Percentiles rank a stretch among this genome's conserved stretches.
Conservation (phyloP, 2,888 invertebrate genomes). For the Amphipoea lucens region DNA sequence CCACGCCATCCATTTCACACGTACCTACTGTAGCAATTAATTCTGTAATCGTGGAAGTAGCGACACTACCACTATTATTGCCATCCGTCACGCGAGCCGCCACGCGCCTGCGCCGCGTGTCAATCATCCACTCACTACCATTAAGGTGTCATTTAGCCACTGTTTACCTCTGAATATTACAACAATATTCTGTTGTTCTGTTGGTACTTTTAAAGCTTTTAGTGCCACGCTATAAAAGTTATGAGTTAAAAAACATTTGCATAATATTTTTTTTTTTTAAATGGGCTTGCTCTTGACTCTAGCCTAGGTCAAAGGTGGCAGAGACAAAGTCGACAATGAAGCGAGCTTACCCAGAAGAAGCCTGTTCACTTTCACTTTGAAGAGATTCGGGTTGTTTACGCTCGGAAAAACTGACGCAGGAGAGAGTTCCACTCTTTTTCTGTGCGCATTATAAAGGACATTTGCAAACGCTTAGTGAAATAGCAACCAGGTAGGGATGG, state of each 20-base stretch:
- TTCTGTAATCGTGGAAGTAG: constrained; percentile 48
- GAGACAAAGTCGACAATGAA: no score
- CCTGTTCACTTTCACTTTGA: no score
- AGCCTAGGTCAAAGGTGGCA: no score
- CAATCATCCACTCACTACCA: constrained; percentile 49
- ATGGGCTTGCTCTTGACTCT: no score
- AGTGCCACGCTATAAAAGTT: background rate
- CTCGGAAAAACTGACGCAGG: no score
- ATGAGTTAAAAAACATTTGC: background rate
- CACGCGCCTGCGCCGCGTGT: constrained; percentile 41
- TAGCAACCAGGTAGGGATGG: no score
- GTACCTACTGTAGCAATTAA: constrained; percentile 43
- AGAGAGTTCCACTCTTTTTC: no score
- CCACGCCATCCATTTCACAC: constrained; percentile 23
- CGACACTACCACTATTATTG: constrained; percentile 18
- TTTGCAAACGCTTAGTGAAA: no score
- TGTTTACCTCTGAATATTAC: constrained; percentile 31
- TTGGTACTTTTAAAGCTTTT: constrained; percentile 10
- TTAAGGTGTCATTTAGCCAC: constrained; percentile 43
- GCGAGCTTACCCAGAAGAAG: no score
- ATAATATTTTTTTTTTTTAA: no score
- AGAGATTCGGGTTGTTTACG: no score
- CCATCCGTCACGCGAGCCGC: constrained; percentile 47
- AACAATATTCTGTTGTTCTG: constrained; percentile 6
- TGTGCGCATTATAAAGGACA: no score